Conservation (phyloP, 2,888 invertebrate genomes). For the Ornithoptera priamus region DNA sequence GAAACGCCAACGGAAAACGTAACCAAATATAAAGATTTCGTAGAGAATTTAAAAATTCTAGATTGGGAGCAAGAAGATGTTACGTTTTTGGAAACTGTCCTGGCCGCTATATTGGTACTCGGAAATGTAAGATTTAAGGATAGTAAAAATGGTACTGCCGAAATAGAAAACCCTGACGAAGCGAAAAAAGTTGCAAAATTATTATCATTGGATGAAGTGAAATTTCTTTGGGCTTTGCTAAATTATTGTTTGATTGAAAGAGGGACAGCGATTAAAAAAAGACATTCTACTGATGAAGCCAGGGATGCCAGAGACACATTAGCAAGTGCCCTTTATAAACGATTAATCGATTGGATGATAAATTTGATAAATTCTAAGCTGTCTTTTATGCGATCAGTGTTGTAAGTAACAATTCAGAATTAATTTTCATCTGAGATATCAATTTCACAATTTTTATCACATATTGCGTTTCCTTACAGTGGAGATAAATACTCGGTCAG, state of each 20-base stretch:
- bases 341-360: slow-evolving; percentile 93
- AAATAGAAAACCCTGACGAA: slow-evolving; percentile 86
- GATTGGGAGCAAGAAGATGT: slow-evolving; percentile 87
- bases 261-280: slow-evolving; percentile 83
- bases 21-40: slow-evolving; percentile 82
- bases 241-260: slow-evolving; percentile 91
- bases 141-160: slow-evolving; percentile 82
- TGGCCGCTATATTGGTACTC: slow-evolving; percentile 87
- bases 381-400: slow-evolving; percentile 90
- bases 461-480: slow-evolving; percentile 78
- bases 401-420: slow-evolving; percentile 81
- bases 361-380: slow-evolving; percentile 92
- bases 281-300: slow-evolving; percentile 89
- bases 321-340: slow-evolving; percentile 90
- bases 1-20: slow-evolving; percentile 84
- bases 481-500: slow-evolving; percentile 91
- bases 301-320: slow-evolving; percentile 91
- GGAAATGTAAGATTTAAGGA: slow-evolving; percentile 90
- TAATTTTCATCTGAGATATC: neutral
- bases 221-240: slow-evolving; percentile 91
- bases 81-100: slow-evolving; percentile 83
- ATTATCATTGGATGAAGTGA: slow-evolving; percentile 88
- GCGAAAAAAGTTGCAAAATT: slow-evolving; percentile 86
- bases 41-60: slow-evolving; percentile 81
- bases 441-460: slow-evolving; percentile 8